Conservation (phyloP, 2,113 vertebrate species). For the Microcebus tavaratra region DNA sequence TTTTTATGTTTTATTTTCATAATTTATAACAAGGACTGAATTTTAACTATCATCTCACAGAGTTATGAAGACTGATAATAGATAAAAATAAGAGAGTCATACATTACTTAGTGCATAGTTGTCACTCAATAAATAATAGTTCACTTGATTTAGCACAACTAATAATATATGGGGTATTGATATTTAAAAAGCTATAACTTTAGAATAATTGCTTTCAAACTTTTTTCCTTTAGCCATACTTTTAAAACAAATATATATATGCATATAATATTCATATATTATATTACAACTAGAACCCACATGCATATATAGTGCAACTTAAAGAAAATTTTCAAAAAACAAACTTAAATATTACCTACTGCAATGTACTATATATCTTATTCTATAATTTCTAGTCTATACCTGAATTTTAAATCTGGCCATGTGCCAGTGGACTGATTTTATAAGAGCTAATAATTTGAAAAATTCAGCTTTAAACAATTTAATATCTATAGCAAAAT, state of each 20-base stretch:
- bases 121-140: neutral
- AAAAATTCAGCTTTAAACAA: neutral
- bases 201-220: neutral
- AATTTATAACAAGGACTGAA: neutral
- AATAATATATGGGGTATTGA: neutral
- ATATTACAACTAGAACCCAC: neutral
- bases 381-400: neutral
- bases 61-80: neutral
- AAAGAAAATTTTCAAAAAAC: neutral
- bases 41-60: neutral
- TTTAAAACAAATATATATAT: neutral
- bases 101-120: neutral
- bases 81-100: neutral
- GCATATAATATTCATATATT: neutral
- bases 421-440: neutral
- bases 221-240: neutral
- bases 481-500: neutral
- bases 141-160: neutral
- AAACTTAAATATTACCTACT: neutral
- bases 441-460: neutral
- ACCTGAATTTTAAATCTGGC: neutral
- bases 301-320: neutral
- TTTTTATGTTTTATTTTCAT: neutral
- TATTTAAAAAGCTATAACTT: neutral
- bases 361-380: neutral